Evolutionary conservation across 2,888 invertebrate species (phyloP).

Genomic region (Hirtodrosophila cameraria): DNA sequence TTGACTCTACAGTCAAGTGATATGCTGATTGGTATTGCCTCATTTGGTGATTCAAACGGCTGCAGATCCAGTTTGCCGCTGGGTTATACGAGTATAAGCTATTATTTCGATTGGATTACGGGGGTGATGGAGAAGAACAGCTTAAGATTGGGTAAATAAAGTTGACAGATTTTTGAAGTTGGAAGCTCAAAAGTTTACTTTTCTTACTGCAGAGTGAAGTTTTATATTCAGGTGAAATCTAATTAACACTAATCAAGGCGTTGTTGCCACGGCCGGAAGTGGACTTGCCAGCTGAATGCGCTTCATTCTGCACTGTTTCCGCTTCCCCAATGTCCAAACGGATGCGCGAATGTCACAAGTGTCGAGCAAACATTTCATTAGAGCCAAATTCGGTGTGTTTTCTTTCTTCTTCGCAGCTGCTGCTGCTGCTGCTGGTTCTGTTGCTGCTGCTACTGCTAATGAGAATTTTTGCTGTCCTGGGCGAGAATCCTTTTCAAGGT

Average conservation of each 20-base stretch:
- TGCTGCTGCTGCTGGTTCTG: slow-evolving; percentile 50
- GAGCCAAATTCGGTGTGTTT: slow-evolving; percentile 66
- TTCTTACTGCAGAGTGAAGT: slow-evolving; percentile 7
- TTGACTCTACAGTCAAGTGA: slow-evolving; percentile 3
- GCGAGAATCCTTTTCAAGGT: slow-evolving; percentile 73
- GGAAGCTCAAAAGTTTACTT: neutral
- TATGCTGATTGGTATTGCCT: slow-evolving; percentile 28
- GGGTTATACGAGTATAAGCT: slow-evolving; percentile 20
- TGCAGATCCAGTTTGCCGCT: slow-evolving; percentile 14
- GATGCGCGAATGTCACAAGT: slow-evolving; percentile 76
- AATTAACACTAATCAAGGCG: slow-evolving; percentile 75
- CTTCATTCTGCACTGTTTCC: slow-evolving; percentile 60
- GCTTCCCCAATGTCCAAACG: slow-evolving; percentile 50
- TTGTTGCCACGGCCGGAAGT: slow-evolving; percentile 58
- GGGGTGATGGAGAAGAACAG: neutral
- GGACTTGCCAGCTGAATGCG: slow-evolving; percentile 56
- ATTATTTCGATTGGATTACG: slow-evolving; percentile 14
- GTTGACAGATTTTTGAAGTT: neutral
- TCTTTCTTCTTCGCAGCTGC: slow-evolving; percentile 59
- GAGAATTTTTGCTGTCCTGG: slow-evolving; percentile 66
- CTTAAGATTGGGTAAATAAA: neutral
- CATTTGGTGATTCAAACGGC: slow-evolving; percentile 28
- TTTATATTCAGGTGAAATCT: slow-evolving; percentile 59
- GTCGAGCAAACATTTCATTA: slow-evolving; percentile 78
- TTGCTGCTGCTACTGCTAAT: slow-evolving; percentile 60